Base-by-base conservation (phyloP, 2,888 invertebrate genomes). In the Sarcophaga subvicina region DNA sequence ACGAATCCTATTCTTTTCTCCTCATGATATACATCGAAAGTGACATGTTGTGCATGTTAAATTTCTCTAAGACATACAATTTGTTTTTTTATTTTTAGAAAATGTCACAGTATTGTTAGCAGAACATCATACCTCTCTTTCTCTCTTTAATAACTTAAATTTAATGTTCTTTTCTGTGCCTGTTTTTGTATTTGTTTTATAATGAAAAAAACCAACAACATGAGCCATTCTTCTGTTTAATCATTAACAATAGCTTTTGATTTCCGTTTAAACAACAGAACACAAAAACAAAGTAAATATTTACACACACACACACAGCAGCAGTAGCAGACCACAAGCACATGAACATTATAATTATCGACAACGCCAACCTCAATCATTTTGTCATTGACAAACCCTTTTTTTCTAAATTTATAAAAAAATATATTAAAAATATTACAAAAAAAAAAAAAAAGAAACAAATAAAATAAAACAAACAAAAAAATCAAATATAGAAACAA, bases 341-440 rank as follows among this genome's bases (percentile, higher is more conserved):
- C 10, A 37, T 22, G 20, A 71, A 11, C 73, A 70, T 25, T 27
- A n/a, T 60, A 27, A 78, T 37, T 11, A 73, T 73, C 60, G 37
- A 37, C 25, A 73, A 11, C 72, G 12, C 60, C n/a, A 37, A 62
- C 60, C 60, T 54, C 69, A 25, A 59, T 12, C 69, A 69, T 37
- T 8, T 78, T 78, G 11, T 37, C 45, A 69, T 62, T 72, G 80
- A 54, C 77, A 49, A 83, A 78, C 80, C 86, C 69, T 77, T 83
- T 77, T 77, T 83, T 87, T 67, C 76, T 80, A 62, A 78, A 70
- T 75, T 75, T 78, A 69, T 12, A 72, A 10, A 37, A 10, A 37
- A 8, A 47, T 66, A 70, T 64, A 63, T 60, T 5, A 63, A 63
- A 59, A 59, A 12, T 37, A 67, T 37, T 27, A 67, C 63, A 4